Evolutionary conservation across 1,140 invertebrate species (phyloP).

Genomic region (Calliopsis andreniformis): DNA sequence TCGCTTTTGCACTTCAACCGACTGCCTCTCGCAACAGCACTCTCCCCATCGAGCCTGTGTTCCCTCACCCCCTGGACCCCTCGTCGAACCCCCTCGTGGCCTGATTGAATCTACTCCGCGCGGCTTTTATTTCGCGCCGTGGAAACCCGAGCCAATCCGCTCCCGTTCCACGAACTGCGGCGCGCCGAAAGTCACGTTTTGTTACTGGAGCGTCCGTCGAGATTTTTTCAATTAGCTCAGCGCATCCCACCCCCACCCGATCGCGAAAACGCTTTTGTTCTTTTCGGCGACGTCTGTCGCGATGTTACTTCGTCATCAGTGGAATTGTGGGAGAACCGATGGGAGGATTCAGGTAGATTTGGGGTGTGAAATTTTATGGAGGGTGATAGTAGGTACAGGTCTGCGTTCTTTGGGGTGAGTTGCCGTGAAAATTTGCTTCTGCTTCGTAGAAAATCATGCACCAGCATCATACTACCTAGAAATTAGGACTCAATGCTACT

Average conservation of each 20-base stretch:
- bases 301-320: neutral
- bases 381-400: too few species aligned
- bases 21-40: constrained; percentile 35
- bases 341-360: neutral
- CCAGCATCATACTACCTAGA: too few species aligned
- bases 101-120: constrained; percentile 57
- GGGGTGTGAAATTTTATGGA: too few species aligned
- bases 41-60: constrained; percentile 38
- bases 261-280: constrained; percentile 17
- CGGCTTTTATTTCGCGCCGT: constrained; percentile 58
- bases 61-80: constrained; percentile 40
- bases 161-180: constrained; percentile 39
- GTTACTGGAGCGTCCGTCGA: constrained; percentile 44
- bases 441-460: too few species aligned
- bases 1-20: constrained; percentile 52
- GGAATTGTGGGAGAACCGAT: neutral
- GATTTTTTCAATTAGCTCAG: constrained; percentile 46
- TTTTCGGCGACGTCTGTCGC: neutral
- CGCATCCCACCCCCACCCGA: neutral
- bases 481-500: too few species aligned
- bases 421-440: too few species aligned
- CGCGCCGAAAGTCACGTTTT: constrained; percentile 47
- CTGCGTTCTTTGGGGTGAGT: too few species aligned
- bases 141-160: constrained; percentile 52
- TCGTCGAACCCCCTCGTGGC: constrained; percentile 44